Conservation (phyloP, 2,888 invertebrate species). For the Scotopteryx bipunctaria region DNA sequence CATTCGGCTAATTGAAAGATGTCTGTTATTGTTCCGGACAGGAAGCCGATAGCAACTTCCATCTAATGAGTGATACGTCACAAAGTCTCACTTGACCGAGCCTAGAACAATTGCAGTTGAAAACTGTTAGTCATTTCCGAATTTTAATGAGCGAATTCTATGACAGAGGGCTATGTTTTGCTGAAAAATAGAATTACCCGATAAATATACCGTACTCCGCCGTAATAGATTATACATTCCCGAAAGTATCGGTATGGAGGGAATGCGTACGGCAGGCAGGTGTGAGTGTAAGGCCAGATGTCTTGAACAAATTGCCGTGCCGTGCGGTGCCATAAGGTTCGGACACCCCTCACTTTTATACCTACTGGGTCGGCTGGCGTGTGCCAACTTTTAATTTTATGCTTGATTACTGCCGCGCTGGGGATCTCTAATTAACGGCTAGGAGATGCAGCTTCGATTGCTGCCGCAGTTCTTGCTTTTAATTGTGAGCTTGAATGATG, state of each 20-base stretch:
- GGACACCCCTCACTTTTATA: slow-evolving; percentile 71
- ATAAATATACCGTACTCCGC: slow-evolving; percentile 45
- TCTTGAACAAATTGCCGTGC: slow-evolving; percentile 78
- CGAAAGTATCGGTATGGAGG: slow-evolving; percentile 59
- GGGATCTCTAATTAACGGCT: slow-evolving; percentile 75
- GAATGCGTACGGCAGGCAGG: slow-evolving; percentile 69
- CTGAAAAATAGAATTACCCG: slow-evolving; percentile 60
- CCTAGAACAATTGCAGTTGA: slow-evolving; percentile 65
- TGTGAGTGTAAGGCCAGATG: slow-evolving; percentile 77
- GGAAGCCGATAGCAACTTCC: slow-evolving; percentile 49
- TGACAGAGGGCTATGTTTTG: slow-evolving; percentile 72
- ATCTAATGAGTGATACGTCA: slow-evolving; percentile 57
- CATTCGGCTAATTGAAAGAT: slow-evolving; percentile 65
- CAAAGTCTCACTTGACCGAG: slow-evolving; percentile 68
- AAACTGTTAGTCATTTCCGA: slow-evolving; percentile 79
- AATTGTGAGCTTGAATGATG: slow-evolving; percentile 12
- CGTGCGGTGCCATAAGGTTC: slow-evolving; percentile 77
- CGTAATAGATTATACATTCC: slow-evolving; percentile 34
- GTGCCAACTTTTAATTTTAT: slow-evolving; percentile 83
- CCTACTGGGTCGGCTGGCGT: slow-evolving; percentile 66
- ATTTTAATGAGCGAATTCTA: slow-evolving; percentile 70
- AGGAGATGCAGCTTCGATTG: slow-evolving; percentile 58
- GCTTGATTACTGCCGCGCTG: slow-evolving; percentile 76
- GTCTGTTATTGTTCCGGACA: slow-evolving; percentile 59
- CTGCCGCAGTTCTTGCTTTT: slow-evolving; percentile 46